phyloP scores from a whole-genome alignment of 2,888 invertebrate genomes.

The Phrixothrix hirtus region DNA sequence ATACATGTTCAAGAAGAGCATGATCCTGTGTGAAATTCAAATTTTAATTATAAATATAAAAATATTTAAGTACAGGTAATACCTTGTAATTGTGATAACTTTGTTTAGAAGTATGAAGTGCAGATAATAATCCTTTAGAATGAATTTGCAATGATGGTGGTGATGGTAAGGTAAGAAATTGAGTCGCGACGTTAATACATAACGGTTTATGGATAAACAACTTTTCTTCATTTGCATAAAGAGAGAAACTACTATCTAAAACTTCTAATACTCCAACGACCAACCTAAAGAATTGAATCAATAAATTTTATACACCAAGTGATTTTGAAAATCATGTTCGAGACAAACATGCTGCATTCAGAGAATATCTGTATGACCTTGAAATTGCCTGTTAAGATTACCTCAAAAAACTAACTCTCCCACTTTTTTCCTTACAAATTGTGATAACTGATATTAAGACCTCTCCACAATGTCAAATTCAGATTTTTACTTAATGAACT shows the following conservation, averaged over 20 bases:
- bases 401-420: too few species aligned
- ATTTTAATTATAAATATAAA: constrained; percentile 12
- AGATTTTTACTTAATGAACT: too few species aligned
- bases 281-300: too few species aligned
- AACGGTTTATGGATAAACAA: constrained; percentile 58
- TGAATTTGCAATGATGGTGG: constrained; percentile 73
- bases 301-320: too few species aligned
- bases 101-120: constrained; percentile 72
- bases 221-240: constrained; percentile 59
- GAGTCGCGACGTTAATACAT: constrained; percentile 68
- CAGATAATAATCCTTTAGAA: constrained; percentile 81
- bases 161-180: constrained; percentile 70
- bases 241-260: constrained; percentile 71
- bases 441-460: too few species aligned
- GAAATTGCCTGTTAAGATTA: too few species aligned
- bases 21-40: constrained; percentile 72
- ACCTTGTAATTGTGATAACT: constrained; percentile 83
- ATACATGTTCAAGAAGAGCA: constrained; percentile 78
- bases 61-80: too few species aligned
- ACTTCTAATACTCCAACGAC: constrained; percentile 71
- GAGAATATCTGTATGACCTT: too few species aligned
- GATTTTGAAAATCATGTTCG: too few species aligned
- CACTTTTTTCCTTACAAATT: too few species aligned
- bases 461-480: too few species aligned
- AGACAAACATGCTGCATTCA: too few species aligned